A percentile compares a stretch with the other conserved stretches of the same genome.
phyloP scores from a whole-genome alignment of 2,797 vertebrate species.

The Pangasius krempfi region DNA sequence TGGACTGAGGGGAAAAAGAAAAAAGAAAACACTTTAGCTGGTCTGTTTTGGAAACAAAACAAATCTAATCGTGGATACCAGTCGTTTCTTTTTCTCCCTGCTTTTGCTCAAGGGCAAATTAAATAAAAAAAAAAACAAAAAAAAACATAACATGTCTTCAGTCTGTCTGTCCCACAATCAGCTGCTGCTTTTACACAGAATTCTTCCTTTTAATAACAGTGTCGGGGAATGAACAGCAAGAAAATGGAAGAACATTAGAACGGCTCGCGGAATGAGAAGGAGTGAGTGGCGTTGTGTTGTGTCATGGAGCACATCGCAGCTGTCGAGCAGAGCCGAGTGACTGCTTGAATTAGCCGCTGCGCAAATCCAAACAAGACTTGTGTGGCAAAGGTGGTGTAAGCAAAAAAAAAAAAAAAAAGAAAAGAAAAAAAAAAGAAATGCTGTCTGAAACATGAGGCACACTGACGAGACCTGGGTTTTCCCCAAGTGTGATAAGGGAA shows the following conservation, averaged over 20 bases:
- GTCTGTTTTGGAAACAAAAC: slow-evolving; percentile 56
- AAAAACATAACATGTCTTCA: slow-evolving; percentile 42
- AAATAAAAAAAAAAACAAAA: slow-evolving; percentile 45
- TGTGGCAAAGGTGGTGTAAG: not conserved
- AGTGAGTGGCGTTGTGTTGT: slow-evolving; percentile 17
- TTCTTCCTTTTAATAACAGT: not conserved
- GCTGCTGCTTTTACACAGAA: slow-evolving; percentile 1
- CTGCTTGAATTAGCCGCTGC: slow-evolving; percentile 27
- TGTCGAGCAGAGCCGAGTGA: slow-evolving; percentile 16
- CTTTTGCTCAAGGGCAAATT: slow-evolving; percentile 48
- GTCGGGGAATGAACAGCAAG: slow-evolving; percentile 2
- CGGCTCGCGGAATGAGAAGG: not conserved
- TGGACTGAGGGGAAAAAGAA: not conserved
- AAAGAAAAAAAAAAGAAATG: not conserved
- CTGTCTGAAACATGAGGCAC: not conserved
- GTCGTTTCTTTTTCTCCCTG: slow-evolving; percentile 25
- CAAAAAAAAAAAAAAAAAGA: not conserved
- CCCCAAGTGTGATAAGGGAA: not conserved
- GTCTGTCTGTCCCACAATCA: slow-evolving; percentile 3
- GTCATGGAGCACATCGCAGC: slow-evolving; percentile 28
- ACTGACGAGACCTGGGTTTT: not conserved
- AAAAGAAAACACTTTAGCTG: slow-evolving; percentile 46
- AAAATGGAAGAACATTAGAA: slow-evolving; percentile 18
- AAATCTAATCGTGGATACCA: slow-evolving; percentile 29
- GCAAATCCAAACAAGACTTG: slow-evolving; percentile 25